phyloP scores from a whole-genome alignment of 1,140 invertebrate genomes.

The Papilio xuthus region DNA sequence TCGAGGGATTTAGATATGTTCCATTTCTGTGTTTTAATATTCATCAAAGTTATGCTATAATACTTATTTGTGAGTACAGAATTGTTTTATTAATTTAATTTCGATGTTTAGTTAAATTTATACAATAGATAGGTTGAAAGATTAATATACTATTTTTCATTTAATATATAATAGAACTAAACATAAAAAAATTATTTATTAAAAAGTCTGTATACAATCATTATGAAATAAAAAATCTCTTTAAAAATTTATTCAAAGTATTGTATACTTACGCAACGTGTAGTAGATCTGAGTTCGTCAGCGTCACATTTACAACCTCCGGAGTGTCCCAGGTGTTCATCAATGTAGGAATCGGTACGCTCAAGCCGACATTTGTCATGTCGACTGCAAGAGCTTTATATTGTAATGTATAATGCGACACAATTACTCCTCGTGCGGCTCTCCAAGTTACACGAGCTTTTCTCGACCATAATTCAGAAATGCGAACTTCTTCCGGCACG shows the following conservation, averaged over 20 bases:
- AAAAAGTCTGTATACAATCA: no score
- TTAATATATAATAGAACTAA: no score
- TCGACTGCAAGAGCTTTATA: conserved; percentile 65
- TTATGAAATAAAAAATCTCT: no score
- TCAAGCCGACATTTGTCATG: conserved; percentile 59
- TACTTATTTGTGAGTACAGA: neutral
- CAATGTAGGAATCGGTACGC: conserved; percentile 68
- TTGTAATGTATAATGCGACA: conserved; percentile 73
- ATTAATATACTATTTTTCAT: neutral
- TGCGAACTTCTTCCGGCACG: conserved; percentile 71
- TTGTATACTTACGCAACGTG: conserved; percentile 69
- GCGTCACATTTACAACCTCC: conserved; percentile 70
- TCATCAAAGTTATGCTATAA: neutral
- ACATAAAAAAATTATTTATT: no score
- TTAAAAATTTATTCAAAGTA: neutral
- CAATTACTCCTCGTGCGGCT: conserved; percentile 62
- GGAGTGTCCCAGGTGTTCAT: conserved; percentile 70
- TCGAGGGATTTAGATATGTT: neutral
- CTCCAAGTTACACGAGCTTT: conserved; percentile 73
- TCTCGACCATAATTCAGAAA: conserved; percentile 75
- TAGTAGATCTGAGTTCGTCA: conserved; percentile 71
- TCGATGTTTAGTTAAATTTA: neutral
- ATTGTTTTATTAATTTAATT: neutral
- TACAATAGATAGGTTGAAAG: neutral
- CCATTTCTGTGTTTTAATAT: conserved; percentile 4